Base-by-base conservation (phyloP, 2,113 vertebrate genomes). In the Hucho hucho region DNA sequence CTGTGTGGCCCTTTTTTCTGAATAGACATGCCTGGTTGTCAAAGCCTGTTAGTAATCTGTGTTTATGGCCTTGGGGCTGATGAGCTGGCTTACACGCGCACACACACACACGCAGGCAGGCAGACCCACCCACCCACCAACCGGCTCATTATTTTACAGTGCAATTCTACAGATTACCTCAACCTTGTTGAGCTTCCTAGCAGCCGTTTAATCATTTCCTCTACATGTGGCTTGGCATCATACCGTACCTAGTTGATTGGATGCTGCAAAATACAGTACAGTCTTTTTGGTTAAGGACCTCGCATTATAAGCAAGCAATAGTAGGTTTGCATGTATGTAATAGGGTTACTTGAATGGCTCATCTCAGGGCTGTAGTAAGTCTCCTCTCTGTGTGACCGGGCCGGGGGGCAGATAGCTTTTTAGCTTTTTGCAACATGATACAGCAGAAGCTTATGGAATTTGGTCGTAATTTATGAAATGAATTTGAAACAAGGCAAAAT, bases 151-250 rank as follows among this genome's bases (percentile, higher is more conserved):
- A 69, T 75, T 86, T 70, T 76, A 74, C 79, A 28, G 29, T 47
- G 69, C 79, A 82, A 80, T 84, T 79, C 58, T 75, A 43, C 75
- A 81, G 83, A 90, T 87, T 85, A 90, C 84, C 86, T 82, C 81
- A 85, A 85, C 83, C 87, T 78, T 91, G 84, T 88, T 81, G 73
- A 76, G 69, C 63, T 47, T 71, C 63, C 58, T 24, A 64, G 72
- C 90, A 89, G 90, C 90, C 92, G 91, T 83, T 84, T 76, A 74
- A 66, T 81, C 65, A 75, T 59, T 84, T 85, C 80, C 70, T 87
- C 75, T 75, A 70, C 77, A 76, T 84, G 37, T 64, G 22, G 11
- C n/a, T 24, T 64, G 63, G 26, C 64, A 14, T 28, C 25, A 5
- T 65, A 65, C 49, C 16, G 4, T 53, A 53, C 49, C 49, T 53